Evolutionary conservation across 2,113 vertebrate genomes (phyloP).

Genomic region (Nesoenas mayeri): DNA sequence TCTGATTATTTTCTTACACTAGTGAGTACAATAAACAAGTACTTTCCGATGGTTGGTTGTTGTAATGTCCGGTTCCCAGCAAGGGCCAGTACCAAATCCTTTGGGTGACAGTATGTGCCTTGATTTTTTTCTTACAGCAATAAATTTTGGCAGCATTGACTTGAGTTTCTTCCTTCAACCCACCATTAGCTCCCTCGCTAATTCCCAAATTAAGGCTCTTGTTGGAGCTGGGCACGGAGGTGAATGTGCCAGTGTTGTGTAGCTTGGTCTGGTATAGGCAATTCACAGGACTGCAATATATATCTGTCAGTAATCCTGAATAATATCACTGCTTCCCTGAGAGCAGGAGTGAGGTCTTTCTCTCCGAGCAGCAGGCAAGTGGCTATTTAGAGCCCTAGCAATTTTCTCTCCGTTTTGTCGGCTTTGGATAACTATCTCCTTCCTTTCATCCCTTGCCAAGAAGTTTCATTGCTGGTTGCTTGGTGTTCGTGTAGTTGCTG

Average conservation of each 20-base stretch:
- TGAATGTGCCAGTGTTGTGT: rapidly evolving
- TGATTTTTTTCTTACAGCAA: neutral
- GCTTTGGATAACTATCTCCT: conserved; percentile 38
- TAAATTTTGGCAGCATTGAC: neutral
- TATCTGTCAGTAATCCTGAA: neutral
- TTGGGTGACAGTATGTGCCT: neutral
- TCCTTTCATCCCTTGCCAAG: conserved; percentile 41
- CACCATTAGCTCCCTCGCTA: neutral
- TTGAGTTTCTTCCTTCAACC: neutral
- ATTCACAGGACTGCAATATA: neutral
- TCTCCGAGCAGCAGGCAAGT: conserved; percentile 29
- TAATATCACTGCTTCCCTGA: neutral
- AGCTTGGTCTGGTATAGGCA: neutral
- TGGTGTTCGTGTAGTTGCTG: neutral
- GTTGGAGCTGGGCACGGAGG: neutral
- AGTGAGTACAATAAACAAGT: neutral
- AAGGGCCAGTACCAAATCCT: neutral
- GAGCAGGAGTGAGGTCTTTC: neutral
- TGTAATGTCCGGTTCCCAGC: neutral
- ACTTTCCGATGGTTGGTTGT: neutral
- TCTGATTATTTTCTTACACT: neutral
- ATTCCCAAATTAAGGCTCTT: neutral
- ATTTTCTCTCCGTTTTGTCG: conserved; percentile 37
- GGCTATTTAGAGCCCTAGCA: conserved; percentile 32
- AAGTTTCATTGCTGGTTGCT: conserved; percentile 26